Evolutionary conservation across 2,113 vertebrate species (phyloP), one percentile per base, ranked within the genome.

Genomic region (Psettodes erumei): DNA sequence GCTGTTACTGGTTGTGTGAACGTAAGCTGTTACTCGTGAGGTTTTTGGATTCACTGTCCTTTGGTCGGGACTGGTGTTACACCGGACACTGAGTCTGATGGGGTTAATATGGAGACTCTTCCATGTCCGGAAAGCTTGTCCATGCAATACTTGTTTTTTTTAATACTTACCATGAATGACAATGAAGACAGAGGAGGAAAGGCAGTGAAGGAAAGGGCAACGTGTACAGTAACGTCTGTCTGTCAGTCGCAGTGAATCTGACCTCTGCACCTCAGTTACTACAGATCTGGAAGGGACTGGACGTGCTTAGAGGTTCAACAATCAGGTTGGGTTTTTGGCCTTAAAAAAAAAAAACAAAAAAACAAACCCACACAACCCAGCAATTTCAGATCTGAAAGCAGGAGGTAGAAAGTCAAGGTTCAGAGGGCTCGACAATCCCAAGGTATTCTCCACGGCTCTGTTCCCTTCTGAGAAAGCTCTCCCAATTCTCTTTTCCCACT

Each of bases 141-240:
- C 94, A 95, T 95, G 94, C 94, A 94, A 65, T 48, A 25, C 25
- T 76, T 79, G 61, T 69, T 71, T 71, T 43, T n/a, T n/a, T n/a
- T n/a, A n/a, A n/a, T 87, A 93, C 93, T 93, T 92, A 94, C 90
- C 92, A 71, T 15, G 6, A 67, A 53, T 25, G 74, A 78, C 25
- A 53, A 81, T 70, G 70, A 85, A 80, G 64, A 70, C 74, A 83
- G 88, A 92, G 88, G 90, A 93, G 89, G 88, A 69, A 87, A 91
- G 73, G 89, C 91, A 91, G 85, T 63, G 77, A 86, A 83, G 82
- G 73, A 84, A 84, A 42, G 21, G 42, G 32, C 27, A 51, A 43
- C 10, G 59, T 21, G 23, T 25, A 65, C 6, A 2, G 37, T 21
- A 28, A 65, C n/a, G n/a, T n/a, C n/a, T n/a, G n/a, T n/a, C n/a